Evolutionary conservation across 2,888 invertebrate genomes (phyloP).

Genomic region (Alsophila aescularia): DNA sequence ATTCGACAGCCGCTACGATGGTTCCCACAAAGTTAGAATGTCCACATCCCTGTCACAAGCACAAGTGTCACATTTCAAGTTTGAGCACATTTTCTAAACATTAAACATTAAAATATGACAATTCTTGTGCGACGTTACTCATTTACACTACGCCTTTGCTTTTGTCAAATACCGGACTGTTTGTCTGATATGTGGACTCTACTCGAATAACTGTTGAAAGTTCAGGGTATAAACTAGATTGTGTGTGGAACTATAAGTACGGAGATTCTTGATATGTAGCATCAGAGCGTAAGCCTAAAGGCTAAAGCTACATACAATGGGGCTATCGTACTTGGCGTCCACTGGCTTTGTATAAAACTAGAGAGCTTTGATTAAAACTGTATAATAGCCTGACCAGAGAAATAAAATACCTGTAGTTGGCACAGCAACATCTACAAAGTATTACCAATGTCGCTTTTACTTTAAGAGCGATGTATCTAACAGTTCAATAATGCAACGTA

Average conservation of each 20-base stretch:
- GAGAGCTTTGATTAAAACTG: slow-evolving; percentile 33
- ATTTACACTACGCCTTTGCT: slow-evolving; percentile 54
- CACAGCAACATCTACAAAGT: too few species aligned
- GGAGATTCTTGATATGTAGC: slow-evolving; percentile 81
- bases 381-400: too few species aligned
- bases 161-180: slow-evolving; percentile 30
- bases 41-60: slow-evolving; percentile 42
- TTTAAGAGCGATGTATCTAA: too few species aligned
- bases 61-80: slow-evolving; percentile 62
- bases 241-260: slow-evolving; percentile 45
- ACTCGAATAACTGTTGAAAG: slow-evolving; percentile 26
- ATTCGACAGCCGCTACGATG: slow-evolving; percentile 36
- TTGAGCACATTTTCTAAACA: slow-evolving; percentile 42
- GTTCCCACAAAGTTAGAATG: slow-evolving; percentile 47
- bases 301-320: slow-evolving; percentile 58
- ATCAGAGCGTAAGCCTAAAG: slow-evolving; percentile 66
- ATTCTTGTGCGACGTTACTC: slow-evolving; percentile 53
- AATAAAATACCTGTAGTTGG: too few species aligned
- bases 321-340: slow-evolving; percentile 26
- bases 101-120: slow-evolving; percentile 58
- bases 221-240: slow-evolving; percentile 24
- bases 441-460: too few species aligned
- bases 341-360: slow-evolving; percentile 27
- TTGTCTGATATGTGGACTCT: slow-evolving; percentile 27
- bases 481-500: too few species aligned